These are phyloP conservation scores for Protobothrops mucrosquamatus DNA, from an alignment of 2,113 vertebrate genomes.

Conservation along the genomic window DNA sequence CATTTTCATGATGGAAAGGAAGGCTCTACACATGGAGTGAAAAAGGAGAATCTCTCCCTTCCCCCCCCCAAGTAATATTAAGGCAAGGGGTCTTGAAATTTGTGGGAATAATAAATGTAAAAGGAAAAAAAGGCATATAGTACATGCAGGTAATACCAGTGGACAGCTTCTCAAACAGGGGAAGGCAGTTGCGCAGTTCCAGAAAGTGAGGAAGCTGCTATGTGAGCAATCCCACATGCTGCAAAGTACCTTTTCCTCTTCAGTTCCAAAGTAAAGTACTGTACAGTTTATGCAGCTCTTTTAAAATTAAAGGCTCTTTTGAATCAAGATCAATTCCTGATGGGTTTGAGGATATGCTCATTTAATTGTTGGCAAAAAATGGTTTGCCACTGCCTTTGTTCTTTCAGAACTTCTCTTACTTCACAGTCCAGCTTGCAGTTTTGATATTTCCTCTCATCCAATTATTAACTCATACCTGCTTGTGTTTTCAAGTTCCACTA, in stretches of 20 bases:
- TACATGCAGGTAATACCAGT: too few species aligned
- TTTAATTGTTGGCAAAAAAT: too few species aligned
- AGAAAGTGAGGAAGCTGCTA: neutral
- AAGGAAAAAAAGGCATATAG: neutral
- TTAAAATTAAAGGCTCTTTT: too few species aligned
- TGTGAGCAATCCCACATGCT: neutral
- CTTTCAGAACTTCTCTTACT: too few species aligned
- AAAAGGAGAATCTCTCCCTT: neutral
- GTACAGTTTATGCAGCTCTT: too few species aligned
- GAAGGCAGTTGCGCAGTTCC: neutral
- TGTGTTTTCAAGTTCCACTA: too few species aligned
- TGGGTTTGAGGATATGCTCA: too few species aligned
- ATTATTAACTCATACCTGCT: too few species aligned
- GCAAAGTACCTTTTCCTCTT: neutral
- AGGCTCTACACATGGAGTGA: neutral
- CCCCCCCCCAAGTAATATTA: neutral
- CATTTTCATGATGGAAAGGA: constrained; percentile 6
- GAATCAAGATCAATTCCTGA: too few species aligned
- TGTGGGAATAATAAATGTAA: neutral
- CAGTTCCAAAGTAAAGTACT: neutral
- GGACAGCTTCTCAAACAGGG: neutral
- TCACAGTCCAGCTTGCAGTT: too few species aligned
- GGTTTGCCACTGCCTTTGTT: too few species aligned
- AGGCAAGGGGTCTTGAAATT: neutral
- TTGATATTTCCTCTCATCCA: too few species aligned